phyloP scores from a whole-genome alignment of 2,113 vertebrate species.

The Psilopsiagon aymara region DNA sequence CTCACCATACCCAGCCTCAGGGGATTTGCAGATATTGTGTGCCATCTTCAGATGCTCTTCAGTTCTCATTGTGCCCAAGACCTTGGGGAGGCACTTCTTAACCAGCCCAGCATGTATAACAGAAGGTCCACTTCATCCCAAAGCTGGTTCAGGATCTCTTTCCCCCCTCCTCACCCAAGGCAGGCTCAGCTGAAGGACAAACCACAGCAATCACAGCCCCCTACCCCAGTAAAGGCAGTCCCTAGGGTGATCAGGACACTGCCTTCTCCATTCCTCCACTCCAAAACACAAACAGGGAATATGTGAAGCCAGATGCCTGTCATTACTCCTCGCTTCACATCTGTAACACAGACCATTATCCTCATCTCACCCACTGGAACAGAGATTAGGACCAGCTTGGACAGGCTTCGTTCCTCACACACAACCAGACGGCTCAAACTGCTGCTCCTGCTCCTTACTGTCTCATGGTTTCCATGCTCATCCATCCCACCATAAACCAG shows the following conservation, averaged over 20 bases:
- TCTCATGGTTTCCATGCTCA: background rate
- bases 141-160: background rate
- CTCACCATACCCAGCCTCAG: background rate
- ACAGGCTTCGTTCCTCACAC: background rate
- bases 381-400: background rate
- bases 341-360: background rate
- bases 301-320: background rate
- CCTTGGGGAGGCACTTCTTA: background rate
- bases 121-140: background rate
- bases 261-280: background rate
- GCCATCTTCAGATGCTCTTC: background rate
- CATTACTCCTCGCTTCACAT: background rate
- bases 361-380: background rate
- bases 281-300: background rate
- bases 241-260: background rate
- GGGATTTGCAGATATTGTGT: background rate
- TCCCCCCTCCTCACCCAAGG: background rate
- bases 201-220: background rate
- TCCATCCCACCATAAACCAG: accelerated
- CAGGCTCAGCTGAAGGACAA: background rate
- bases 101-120: accelerated
- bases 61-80: background rate
- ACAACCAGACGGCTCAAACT: background rate
- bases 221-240: background rate
- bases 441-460: background rate